Base-by-base conservation (phyloP, 2,888 invertebrate genomes). In the Ctena decussata region DNA sequence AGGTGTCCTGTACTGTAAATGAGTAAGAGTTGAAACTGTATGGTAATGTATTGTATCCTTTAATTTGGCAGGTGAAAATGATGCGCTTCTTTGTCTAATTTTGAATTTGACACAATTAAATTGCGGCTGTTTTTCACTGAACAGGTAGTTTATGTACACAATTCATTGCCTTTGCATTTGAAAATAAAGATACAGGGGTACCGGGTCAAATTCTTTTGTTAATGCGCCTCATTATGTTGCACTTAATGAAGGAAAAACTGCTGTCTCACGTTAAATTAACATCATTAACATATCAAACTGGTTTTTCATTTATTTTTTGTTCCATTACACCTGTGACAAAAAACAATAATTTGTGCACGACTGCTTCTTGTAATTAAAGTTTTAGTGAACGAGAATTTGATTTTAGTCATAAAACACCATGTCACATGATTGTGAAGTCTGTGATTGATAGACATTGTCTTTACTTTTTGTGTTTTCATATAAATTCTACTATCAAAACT, bases 191-290 rank as follows among this genome's bases (percentile, higher is more conserved):
- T 6, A 5, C 27, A 60, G 60, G 53, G 60, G 27, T 30, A 27
- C 30, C 3, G 60, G 60, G 79, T 80, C 70, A 60, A 75, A 79
- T 84, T 84, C 81, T 82, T 87, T 82, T 84, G 84, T 84, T 84
- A 84, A 80, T 77, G 37, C 12, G 41, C 12, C 72, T 82, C 79
- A 87, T 87, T 87, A 82, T 82, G 73, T 74, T 53, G 46, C 46
- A 37, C 49, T 77, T 83, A 86, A 86, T 86, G 76, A 84, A 69
- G 65, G 53, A 76, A 86, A 86, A 86, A 86, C 81, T 86, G 86
- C 86, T 86, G 76, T 65, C 81, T 86, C 86, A 86, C 77, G 79
- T 71, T 83, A 76, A 82, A 82, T 72, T 76, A 57, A 78, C 78
- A 78, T 82, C 85, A 85, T 85, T 85, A 81, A 49, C 85, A 85